Evolutionary conservation across 2,797 vertebrate species (phyloP).

Genomic region (Pelochelys cantorii): DNA sequence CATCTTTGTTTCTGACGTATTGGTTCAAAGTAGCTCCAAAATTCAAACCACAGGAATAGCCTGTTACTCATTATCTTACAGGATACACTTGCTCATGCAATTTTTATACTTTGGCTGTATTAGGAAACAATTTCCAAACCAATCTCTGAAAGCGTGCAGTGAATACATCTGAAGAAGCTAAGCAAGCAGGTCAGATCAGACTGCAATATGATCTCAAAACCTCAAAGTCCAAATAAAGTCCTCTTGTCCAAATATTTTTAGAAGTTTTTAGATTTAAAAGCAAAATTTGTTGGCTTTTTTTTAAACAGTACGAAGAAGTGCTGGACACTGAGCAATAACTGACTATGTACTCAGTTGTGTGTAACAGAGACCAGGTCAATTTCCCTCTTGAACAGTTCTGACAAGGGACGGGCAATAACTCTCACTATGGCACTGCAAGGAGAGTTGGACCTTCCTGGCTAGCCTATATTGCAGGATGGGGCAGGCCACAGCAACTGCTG

Average conservation of each 20-base stretch:
- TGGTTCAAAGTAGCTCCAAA: background rate
- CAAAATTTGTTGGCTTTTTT: background rate
- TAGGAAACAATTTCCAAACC: background rate
- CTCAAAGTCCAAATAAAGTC: background rate
- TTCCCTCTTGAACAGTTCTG: background rate
- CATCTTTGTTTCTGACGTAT: background rate
- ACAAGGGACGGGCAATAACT: background rate
- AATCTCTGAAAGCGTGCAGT: rapidly evolving
- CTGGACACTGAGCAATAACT: background rate
- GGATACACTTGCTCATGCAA: background rate
- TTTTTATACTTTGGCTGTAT: background rate
- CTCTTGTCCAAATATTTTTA: background rate
- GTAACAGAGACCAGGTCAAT: background rate
- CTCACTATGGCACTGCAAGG: background rate
- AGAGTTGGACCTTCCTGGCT: background rate
- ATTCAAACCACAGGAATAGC: background rate
- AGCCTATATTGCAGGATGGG: background rate
- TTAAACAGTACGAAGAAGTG: background rate
- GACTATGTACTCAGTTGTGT: background rate
- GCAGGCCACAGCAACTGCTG: background rate
- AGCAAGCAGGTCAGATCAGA: background rate
- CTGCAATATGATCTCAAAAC: background rate
- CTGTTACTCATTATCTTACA: background rate
- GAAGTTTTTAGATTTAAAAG: background rate
- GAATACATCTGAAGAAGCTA: background rate